phyloP scores from a whole-genome alignment of 2,113 vertebrate genomes.

The Lampris megalopsis region DNA sequence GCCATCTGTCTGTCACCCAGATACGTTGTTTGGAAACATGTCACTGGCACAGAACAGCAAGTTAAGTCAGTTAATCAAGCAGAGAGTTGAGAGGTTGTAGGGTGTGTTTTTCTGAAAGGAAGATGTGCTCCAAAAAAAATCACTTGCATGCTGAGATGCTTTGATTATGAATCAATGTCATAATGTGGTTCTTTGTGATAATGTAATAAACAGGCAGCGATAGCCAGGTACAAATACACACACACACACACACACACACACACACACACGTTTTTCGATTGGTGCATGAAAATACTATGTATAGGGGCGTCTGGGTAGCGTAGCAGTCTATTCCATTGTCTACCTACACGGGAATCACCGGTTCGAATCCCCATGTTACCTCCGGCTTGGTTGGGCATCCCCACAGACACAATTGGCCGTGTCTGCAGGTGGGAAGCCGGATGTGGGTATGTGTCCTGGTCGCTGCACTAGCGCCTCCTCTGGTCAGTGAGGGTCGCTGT shows the following conservation, averaged over 20 bases:
- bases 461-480: too few relatives aligned
- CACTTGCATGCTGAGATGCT: constrained; percentile 12
- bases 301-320: too few relatives aligned
- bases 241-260: background rate
- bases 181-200: background rate
- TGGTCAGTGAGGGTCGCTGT: too few relatives aligned
- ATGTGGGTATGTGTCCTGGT: too few relatives aligned
- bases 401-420: too few relatives aligned
- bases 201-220: background rate
- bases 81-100: background rate
- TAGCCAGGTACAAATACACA: too few relatives aligned
- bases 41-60: constrained; percentile 20
- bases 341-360: too few relatives aligned
- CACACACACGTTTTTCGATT: background rate
- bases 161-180: background rate
- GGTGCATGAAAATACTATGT: too few relatives aligned
- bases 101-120: background rate
- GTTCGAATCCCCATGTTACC: too few relatives aligned
- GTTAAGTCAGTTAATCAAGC: constrained; percentile 32
- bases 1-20: constrained; percentile 76
- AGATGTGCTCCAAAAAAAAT: background rate
- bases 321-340: too few relatives aligned
- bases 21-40: constrained; percentile 39
- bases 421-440: too few relatives aligned
- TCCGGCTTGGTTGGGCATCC: too few relatives aligned